These are phyloP conservation scores for Jacana jacana DNA, from an alignment of 2,113 vertebrate species.

Conservation along the genomic window DNA sequence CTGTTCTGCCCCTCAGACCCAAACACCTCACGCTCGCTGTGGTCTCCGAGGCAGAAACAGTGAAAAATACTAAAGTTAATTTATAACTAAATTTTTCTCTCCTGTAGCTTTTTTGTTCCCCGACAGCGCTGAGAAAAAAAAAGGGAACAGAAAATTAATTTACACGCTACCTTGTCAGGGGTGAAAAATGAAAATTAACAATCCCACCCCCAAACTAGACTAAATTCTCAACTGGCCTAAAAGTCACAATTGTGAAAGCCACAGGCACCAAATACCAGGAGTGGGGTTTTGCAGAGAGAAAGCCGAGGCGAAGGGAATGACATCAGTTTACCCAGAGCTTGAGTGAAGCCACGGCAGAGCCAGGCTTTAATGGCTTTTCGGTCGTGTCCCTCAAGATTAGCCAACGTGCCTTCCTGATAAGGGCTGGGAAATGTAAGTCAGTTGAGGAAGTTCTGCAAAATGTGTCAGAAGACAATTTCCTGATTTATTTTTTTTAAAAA, in stretches of 20 bases:
- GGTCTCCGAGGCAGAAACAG: neutral
- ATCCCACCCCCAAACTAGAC: too few species aligned
- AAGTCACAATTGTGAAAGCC: neutral
- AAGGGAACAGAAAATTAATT: neutral
- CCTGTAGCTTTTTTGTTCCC: neutral
- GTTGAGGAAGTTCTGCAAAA: constrained; percentile 67
- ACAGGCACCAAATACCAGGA: neutral
- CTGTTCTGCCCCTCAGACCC: neutral
- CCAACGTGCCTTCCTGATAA: constrained; percentile 38
- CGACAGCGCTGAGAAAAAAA: neutral
- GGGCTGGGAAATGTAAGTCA: constrained; percentile 58
- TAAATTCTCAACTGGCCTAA: neutral
- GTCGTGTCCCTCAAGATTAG: constrained; percentile 23
- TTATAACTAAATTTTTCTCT: neutral
- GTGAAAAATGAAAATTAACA: too few species aligned
- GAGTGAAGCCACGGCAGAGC: neutral
- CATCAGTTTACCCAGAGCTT: neutral
- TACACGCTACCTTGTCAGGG: neutral
- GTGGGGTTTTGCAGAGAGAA: neutral
- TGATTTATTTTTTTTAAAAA: constrained; percentile 36
- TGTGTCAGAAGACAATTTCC: constrained; percentile 66
- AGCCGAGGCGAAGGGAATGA: neutral
- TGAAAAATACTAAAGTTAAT: neutral
- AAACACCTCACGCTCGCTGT: neutral
- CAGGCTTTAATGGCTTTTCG: constrained; percentile 51